Conservation (phyloP, 2,888 invertebrate species). For the Charanyca ferruginea region DNA sequence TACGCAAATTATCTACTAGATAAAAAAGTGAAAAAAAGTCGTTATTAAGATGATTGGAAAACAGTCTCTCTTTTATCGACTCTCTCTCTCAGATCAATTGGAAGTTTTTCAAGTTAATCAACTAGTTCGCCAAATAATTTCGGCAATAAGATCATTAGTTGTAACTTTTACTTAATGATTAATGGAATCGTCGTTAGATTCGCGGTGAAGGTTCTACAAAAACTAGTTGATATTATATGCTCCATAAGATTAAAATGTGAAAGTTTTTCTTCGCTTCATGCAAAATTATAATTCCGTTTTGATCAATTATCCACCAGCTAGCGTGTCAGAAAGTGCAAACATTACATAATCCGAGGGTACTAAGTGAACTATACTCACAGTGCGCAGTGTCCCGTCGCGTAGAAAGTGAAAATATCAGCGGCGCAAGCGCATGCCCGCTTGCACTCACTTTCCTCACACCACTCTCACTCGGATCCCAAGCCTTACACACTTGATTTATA, state of each 20-base stretch:
- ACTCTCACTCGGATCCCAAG: slow-evolving; percentile 76
- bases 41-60: neutral
- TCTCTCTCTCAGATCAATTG: neutral
- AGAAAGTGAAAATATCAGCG: slow-evolving; percentile 86
- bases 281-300: slow-evolving; percentile 13
- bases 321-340: slow-evolving; percentile 42
- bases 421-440: slow-evolving; percentile 80
- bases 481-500: slow-evolving; percentile 51
- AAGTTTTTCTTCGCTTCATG: slow-evolving; percentile 12
- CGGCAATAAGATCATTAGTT: neutral
- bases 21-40: too few relatives aligned
- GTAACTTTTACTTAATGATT: slow-evolving; percentile 18
- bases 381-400: slow-evolving; percentile 81
- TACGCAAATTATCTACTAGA: neutral
- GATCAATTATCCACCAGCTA: slow-evolving; percentile 15
- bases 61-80: neutral
- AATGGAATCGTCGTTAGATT: neutral
- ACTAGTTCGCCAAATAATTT: neutral
- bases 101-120: neutral
- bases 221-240: neutral
- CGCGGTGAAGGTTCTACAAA: neutral
- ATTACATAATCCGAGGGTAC: slow-evolving; percentile 69
- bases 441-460: slow-evolving; percentile 81
- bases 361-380: slow-evolving; percentile 78
- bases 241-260: too few relatives aligned